Base-by-base conservation (phyloP, 2,113 vertebrate genomes). In the Tylochromis polylepis region DNA sequence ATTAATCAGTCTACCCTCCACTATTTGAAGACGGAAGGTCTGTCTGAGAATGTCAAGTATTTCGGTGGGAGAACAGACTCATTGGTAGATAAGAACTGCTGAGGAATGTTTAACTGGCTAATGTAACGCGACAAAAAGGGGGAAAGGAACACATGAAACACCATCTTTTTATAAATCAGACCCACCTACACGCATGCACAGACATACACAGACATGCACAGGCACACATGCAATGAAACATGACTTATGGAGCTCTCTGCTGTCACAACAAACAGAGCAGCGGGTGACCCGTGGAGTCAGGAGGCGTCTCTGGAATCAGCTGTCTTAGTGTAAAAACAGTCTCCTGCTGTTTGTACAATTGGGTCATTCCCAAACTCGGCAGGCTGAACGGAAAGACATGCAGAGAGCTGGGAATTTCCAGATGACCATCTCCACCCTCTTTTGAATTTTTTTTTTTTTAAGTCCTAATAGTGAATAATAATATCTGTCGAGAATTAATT, bases 191-290 rank as follows among this genome's bases (percentile, higher is more conserved):
- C 62, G 46, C 18, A 41, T 3, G 62, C 18, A 22, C 36, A 82
- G 43, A 11, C 6, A 53, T 6, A 38, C 27, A 53, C 27, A 29
- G 38, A 78, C 6, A 34, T 22, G 46, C 27, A 29, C 46, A 70
- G 34, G n/a, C 5, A 49, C 8, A 34, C 29, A 41, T n/a, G 65
- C 5, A 22, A 20, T 15, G 80, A 46, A 11, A 49, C 82, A 53
- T 43, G 11, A 83, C 55, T 15, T 58, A 38, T 46, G 70, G 38
- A 82, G 75, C 83, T 82, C 59, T 80, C 85, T 88, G 82, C 87
- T 91, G 92, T 89, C 87, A 93, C 86, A 92, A 88, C 89, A 92
- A 91, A 88, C 85, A 87, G 85, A 87, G 78, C 16, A 15, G n/a
- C 11, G 65, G 59, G 77, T 72, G 75, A 88, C 88, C 83, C 3